Base-by-base conservation (phyloP, 2,113 vertebrate species). In the Engraulis encrasicolus region DNA sequence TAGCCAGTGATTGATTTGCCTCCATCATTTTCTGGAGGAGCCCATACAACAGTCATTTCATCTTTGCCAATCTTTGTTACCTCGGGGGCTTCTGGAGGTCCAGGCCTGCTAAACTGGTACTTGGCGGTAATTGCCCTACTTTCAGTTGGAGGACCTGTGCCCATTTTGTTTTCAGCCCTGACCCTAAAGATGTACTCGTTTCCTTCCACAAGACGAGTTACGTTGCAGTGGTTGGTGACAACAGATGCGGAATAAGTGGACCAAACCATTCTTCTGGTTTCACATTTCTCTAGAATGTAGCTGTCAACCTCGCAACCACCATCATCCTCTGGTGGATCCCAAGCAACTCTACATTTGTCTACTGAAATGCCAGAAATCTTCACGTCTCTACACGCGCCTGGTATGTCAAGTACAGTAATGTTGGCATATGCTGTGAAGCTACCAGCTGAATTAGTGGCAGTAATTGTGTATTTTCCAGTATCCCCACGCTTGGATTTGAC, bases 11-110 rank as follows among this genome's bases (percentile, higher is more conserved):
- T 98, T 20, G 98, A 99, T 92, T 99, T 99, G 78, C 98, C 98
- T 86, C 98, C 98, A 86, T 99, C 98, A 71, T 96, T 97, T 92
- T 98, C 97, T 86, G 98, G 98, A 89, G 98, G 96, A 90, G 96
- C 96, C 98, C 98, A 99, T 85, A 99, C 96, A 9, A 99, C 98
- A 7, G 98, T 99, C 98, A 99, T 99, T 89, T 99, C 98, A 79
- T 98, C 97, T 93, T 98, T 99, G 90, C 95, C 97, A 86, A 99
- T 96, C 95, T 96, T 99, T 66, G 97, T 99, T 87, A 99, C 92
- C 23, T 99, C 98, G 82, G 98, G 98, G 78, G 97, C 90, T 5
- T 99, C 97, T 0, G 98, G 98, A 34, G 97, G 97, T 79, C 98
- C 98, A 87, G 98, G 98, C 92, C 91, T 97, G 82, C 95, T 95